These are phyloP conservation scores for Megatriorchis doriae DNA, from an alignment of 2,113 vertebrate species.

Conservation along the genomic window DNA sequence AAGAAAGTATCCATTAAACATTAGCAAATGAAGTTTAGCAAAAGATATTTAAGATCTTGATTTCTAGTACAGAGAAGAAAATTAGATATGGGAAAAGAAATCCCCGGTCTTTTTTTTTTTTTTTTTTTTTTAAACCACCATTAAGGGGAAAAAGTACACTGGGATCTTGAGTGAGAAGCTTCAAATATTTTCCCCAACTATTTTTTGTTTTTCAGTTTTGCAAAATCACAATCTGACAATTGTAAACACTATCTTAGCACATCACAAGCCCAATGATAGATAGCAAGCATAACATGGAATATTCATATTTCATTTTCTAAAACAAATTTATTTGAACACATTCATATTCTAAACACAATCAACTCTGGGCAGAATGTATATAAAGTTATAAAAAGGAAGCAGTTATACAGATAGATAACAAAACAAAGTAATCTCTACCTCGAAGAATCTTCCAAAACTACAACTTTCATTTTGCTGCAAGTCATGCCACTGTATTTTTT, in stretches of 20 bases:
- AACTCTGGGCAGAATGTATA: background rate
- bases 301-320: background rate
- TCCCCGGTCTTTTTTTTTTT: background rate
- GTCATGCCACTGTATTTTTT: rapidly evolving
- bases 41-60: background rate
- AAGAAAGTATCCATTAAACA: background rate
- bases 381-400: background rate
- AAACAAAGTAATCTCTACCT: background rate
- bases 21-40: background rate
- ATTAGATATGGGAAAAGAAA: slow-evolving; percentile 9
- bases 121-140: background rate
- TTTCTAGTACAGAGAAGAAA: background rate
- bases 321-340: background rate
- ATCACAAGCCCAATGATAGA: background rate
- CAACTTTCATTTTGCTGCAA: background rate
- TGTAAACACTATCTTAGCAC: background rate
- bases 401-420: background rate
- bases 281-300: background rate
- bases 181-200: background rate
- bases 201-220: background rate
- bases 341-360: background rate
- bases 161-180: background rate
- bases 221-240: background rate
- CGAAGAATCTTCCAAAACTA: background rate
- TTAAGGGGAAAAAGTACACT: background rate